phyloP scores from a whole-genome alignment of 2,113 vertebrate genomes.

The Grantiella picta region DNA sequence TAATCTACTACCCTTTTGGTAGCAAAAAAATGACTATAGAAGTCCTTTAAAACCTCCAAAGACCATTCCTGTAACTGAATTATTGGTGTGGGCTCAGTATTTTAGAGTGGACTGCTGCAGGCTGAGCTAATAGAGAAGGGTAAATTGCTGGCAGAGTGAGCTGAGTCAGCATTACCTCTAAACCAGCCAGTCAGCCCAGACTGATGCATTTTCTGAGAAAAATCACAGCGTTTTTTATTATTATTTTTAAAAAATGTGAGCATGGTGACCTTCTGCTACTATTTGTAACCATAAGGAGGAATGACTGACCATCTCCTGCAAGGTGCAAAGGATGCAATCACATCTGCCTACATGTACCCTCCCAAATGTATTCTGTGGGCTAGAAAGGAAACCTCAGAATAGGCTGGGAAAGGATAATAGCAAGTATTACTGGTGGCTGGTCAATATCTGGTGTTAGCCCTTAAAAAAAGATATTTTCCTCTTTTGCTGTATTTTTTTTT shows the following conservation, averaged over 20 bases:
- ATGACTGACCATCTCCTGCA: neutral
- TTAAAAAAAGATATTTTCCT: neutral
- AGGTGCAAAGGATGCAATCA: neutral
- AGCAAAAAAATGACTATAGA: neutral
- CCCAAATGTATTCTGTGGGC: neutral
- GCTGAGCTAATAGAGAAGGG: neutral
- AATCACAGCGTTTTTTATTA: neutral
- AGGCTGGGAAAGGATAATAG: neutral
- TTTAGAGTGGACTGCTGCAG: neutral
- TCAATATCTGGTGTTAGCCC: neutral
- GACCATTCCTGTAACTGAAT: neutral
- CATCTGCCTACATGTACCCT: neutral
- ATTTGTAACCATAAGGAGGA: neutral
- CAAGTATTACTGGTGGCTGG: neutral
- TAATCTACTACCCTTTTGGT: neutral
- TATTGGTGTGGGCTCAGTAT: rapidly evolving
- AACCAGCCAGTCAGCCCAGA: neutral
- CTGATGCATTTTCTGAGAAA: neutral
- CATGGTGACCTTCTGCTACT: neutral
- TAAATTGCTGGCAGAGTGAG: neutral
- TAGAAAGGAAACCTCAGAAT: neutral
- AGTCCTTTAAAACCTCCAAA: neutral
- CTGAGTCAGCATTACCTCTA: neutral
- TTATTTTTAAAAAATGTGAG: neutral
- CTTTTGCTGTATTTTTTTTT: neutral